Base-by-base conservation (phyloP, 92 coral and sea anemone species). In the Micromussa lordhowensis region DNA sequence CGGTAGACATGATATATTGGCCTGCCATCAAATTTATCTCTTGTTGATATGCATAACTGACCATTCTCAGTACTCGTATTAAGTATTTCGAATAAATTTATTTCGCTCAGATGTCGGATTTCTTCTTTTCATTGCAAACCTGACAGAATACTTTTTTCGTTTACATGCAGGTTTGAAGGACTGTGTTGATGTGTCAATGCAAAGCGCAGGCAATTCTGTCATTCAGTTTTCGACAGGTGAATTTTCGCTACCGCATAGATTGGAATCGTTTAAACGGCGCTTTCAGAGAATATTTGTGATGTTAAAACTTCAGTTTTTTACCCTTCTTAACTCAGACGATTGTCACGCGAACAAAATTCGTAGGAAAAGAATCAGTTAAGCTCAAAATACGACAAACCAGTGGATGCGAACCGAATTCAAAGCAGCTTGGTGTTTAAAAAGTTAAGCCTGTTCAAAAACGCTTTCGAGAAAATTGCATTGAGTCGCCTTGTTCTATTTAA, bases 201-300 rank as follows among this genome's bases (percentile, higher is more conserved):
- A 78, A 78, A n/a, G 29, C 7, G 85, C 36, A 81, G 29, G 38
- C 70, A 79, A 51, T 51, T 74, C 22, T 31, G 3, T 14, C 68
- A 61, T 61, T 38, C 26, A 28, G 57, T 40, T 44, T 44, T 55
- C 32, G 55, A 35, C 83, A 79, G 69, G 30, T 79, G 83, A 79
- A 79, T 55, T 30, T 36, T 35, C 18, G 21, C 81, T 26, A 14
- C 32, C 64, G 81, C 31, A 16, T 38, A 22, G 71, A 66, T 73
- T 32, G 44, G 21, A 30, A 73, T 34, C 51, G 51, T 44, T 34
- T 2, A 73, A 18, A 73, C 21, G 26, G 14, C 17, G 49, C n/a
- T 18, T 18, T 3, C 49, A 36, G 22, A 71, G 38, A 31, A 7
- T 73, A 32, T 73, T 73, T 73, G n/a, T 21, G 26, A 32, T 13